Conservation (phyloP, 2,888 invertebrate species). For the Phalangium opilio region DNA sequence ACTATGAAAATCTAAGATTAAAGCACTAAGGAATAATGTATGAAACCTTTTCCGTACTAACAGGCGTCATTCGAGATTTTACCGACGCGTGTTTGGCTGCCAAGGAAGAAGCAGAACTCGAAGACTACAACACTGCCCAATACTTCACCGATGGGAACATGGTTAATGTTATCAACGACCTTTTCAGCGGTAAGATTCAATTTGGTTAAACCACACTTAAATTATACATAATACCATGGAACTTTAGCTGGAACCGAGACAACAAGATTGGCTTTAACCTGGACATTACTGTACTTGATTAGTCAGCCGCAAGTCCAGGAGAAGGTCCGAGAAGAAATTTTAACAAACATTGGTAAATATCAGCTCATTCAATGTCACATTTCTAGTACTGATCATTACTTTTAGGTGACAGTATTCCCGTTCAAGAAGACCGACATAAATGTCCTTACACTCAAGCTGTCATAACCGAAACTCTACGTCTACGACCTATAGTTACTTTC, state of each 20-base stretch:
- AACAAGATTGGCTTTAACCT: background rate
- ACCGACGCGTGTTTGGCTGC: background rate
- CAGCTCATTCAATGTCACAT: too few species aligned
- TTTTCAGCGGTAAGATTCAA: background rate
- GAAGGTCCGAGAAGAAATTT: background rate
- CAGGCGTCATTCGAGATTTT: background rate
- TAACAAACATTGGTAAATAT: background rate
- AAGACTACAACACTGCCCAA: background rate
- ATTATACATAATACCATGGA: too few species aligned
- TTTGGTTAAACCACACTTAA: too few species aligned
- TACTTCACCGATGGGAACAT: background rate
- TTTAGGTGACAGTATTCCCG: background rate
- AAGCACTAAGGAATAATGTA: too few species aligned
- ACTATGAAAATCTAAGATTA: too few species aligned
- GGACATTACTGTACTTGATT: background rate
- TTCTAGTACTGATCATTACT: background rate
- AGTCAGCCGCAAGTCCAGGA: background rate
- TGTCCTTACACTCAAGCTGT: background rate
- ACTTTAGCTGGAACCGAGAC: background rate
- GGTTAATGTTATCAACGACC: background rate
- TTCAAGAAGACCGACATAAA: background rate
- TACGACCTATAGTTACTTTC: background rate
- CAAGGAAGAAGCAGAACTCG: background rate
- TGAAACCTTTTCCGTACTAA: too few species aligned
- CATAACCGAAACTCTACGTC: background rate